These are phyloP conservation scores for Smittia sp. DNA, from an alignment of 2,888 invertebrate species.

Conservation along the genomic window DNA sequence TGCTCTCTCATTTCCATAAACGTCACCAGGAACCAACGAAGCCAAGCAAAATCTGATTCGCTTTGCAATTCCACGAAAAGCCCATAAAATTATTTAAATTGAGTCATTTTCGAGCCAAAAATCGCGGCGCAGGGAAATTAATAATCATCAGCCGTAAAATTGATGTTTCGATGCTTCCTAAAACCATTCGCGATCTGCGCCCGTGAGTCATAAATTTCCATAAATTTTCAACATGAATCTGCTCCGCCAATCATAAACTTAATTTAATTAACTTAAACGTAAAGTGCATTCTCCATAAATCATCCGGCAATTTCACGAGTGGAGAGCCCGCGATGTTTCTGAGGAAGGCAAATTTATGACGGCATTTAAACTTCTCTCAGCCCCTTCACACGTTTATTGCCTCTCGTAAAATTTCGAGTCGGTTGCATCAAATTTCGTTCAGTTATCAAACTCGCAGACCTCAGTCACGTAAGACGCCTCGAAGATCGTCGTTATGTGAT, in stretches of 20 bases:
- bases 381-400: not conserved
- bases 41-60: too few relatives aligned
- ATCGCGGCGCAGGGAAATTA: not conserved
- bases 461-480: constrained; percentile 31
- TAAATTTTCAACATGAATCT: not conserved
- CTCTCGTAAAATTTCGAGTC: not conserved
- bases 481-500: constrained; percentile 17
- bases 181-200: not conserved
- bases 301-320: too few relatives aligned
- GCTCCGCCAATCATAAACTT: not conserved
- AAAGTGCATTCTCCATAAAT: not conserved
- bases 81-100: constrained; percentile 5
- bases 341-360: not conserved
- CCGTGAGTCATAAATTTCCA: not conserved
- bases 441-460: constrained; percentile 28
- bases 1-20: too few relatives aligned
- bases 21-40: too few relatives aligned
- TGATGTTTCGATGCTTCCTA: constrained; percentile 5
- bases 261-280: not conserved
- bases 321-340: too few relatives aligned
- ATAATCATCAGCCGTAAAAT: not conserved
- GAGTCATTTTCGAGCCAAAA: not conserved
- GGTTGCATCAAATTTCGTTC: too few relatives aligned
- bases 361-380: not conserved
- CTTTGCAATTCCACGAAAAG: not conserved